Conservation (phyloP, 1,140 invertebrate species). For the roundworm (Caenorhabditis elegans) region DNA sequence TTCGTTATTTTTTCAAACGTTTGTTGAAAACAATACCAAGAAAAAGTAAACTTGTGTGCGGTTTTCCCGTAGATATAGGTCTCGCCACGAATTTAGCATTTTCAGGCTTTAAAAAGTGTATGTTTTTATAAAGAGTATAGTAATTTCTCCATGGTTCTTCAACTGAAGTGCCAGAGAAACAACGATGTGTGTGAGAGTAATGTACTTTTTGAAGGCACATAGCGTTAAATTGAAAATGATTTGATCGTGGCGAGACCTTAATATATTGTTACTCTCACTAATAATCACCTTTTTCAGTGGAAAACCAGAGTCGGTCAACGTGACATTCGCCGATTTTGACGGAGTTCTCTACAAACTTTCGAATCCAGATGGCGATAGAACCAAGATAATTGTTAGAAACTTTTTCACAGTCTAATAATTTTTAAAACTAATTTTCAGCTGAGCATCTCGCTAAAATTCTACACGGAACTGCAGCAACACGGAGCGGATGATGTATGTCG, state of each 20-base stretch:
- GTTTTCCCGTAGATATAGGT: no score
- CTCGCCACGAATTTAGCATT: no score
- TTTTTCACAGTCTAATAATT: slow-evolving; percentile 6
- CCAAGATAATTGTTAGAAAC: slow-evolving; percentile 84
- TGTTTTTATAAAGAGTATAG: no score
- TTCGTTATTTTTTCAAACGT: no score
- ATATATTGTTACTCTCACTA: slow-evolving; percentile 16
- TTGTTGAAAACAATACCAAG: no score
- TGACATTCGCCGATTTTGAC: slow-evolving; percentile 91
- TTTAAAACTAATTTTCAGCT: slow-evolving; percentile 82
- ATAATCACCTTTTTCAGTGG: slow-evolving; percentile 73
- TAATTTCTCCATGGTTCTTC: no score
- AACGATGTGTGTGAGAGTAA: no score
- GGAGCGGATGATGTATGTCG: slow-evolving; percentile 82
- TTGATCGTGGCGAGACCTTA: slow-evolving; percentile 1
- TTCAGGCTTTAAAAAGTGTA: no score
- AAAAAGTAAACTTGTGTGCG: no score
- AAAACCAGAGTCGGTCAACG: slow-evolving; percentile 91
- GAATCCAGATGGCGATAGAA: slow-evolving; percentile 91
- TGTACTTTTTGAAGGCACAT: no score
- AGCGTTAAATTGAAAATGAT: no score
- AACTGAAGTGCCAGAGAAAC: no score
- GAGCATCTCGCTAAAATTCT: slow-evolving; percentile 97
- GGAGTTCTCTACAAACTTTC: slow-evolving; percentile 97
- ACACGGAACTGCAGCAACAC: slow-evolving; percentile 94